phyloP scores from a whole-genome alignment of 2,888 invertebrate species.

The Phalera bucephala region DNA sequence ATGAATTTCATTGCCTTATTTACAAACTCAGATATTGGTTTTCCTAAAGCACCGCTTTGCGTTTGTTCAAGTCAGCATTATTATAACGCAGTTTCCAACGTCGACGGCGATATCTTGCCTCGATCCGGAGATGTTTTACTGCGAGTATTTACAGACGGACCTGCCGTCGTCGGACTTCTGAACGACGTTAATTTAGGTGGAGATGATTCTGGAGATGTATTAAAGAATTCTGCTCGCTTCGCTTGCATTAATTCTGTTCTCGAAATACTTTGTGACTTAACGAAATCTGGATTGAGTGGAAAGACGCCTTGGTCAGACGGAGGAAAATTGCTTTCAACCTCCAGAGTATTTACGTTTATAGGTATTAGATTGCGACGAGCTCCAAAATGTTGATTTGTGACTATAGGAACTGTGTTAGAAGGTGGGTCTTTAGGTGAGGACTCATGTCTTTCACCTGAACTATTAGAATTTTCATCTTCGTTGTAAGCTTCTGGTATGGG shows the following conservation, averaged over 20 bases:
- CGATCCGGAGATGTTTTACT: slow-evolving; percentile 63
- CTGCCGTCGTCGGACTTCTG: slow-evolving; percentile 51
- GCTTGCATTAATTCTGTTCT: slow-evolving; percentile 83
- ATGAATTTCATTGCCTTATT: slow-evolving; percentile 65
- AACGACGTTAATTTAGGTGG: slow-evolving; percentile 70
- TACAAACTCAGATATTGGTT: slow-evolving; percentile 43
- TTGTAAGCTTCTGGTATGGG: slow-evolving; percentile 93
- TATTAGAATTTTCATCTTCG: slow-evolving; percentile 88
- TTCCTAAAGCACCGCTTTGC: slow-evolving; percentile 60
- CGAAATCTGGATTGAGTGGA: slow-evolving; percentile 69
- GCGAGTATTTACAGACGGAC: slow-evolving; percentile 36
- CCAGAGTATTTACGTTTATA: slow-evolving; percentile 57
- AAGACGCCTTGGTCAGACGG: slow-evolving; percentile 68
- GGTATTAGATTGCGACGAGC: slow-evolving; percentile 74
- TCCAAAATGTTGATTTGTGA: slow-evolving; percentile 75
- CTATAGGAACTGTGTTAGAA: slow-evolving; percentile 73
- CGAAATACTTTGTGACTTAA: slow-evolving; percentile 53
- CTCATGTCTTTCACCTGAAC: slow-evolving; percentile 81
- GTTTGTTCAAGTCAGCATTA: slow-evolving; percentile 33
- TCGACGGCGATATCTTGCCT: slow-evolving; percentile 70
- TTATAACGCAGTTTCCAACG: slow-evolving; percentile 86
- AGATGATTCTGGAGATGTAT: slow-evolving; percentile 58
- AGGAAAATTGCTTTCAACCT: slow-evolving; percentile 51
- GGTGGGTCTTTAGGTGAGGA: slow-evolving; percentile 53
- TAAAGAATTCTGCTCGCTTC: slow-evolving; percentile 84